These are phyloP conservation scores for Pygoscelis adeliae DNA, from an alignment of 2,113 vertebrate species.

Conservation along the genomic window DNA sequence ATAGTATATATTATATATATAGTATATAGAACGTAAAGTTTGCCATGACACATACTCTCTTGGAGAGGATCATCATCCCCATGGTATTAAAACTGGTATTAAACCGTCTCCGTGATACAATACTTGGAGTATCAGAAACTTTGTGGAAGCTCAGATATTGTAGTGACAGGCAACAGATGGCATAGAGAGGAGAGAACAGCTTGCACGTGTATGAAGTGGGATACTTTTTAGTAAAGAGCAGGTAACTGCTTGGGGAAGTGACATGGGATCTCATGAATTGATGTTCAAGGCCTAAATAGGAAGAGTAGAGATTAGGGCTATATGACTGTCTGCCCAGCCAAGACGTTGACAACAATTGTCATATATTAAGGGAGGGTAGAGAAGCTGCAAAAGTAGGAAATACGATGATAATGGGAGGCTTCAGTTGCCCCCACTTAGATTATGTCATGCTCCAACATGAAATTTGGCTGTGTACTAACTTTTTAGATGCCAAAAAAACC, in stretches of 20 bases:
- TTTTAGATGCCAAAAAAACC: background rate
- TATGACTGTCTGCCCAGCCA: background rate
- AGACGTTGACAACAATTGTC: background rate
- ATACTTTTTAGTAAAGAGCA: background rate
- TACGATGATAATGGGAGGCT: rapidly evolving
- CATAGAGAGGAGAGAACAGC: background rate
- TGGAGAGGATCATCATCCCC: background rate
- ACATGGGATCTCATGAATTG: background rate
- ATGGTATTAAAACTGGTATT: background rate
- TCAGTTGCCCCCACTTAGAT: background rate
- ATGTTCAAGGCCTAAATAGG: background rate
- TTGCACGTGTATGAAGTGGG: background rate
- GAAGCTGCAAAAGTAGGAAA: background rate
- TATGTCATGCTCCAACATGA: background rate
- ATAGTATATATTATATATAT: background rate
- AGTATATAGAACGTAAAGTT: background rate
- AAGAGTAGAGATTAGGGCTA: background rate
- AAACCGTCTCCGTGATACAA: background rate
- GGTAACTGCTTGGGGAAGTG: background rate
- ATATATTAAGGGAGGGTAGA: background rate
- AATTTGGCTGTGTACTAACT: background rate
- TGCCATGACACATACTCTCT: background rate
- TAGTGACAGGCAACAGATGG: background rate
- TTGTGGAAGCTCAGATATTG: background rate
- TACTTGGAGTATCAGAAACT: background rate